Evolutionary conservation across 2,113 vertebrate species (phyloP), one percentile per base, ranked within the genome.

Genomic region (Scopus umbretta): DNA sequence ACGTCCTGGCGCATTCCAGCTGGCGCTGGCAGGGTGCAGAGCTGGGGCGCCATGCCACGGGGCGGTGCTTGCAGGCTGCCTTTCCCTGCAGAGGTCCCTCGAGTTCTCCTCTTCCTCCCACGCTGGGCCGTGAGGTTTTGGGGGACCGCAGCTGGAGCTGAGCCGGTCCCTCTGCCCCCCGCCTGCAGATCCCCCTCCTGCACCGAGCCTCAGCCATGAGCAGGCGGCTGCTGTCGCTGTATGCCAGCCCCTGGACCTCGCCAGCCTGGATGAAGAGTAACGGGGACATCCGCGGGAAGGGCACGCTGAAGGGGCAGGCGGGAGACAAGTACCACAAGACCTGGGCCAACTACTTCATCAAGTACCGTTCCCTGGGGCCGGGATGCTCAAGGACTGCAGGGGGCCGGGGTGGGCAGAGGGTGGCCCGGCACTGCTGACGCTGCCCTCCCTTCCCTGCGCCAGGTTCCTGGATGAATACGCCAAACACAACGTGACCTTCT

Each of bases 301-400:
- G 99, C 20, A 98, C 98, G 0, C 96, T 99, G 87, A 99, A 98
- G 93, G 99, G 99, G 12, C 71, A 97, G 20, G 98, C 99, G 0
- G 99, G 99, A 34, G 98, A 98, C 74, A 97, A 96, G 88, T 98
- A 99, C 94, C 98, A 99, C 95, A 98, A 98, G 97, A 98, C 98
- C 73, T 99, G 99, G 99, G 99, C 99, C 92, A 98, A 98, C 62
- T 99, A 99, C 93, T 99, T 99, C 56, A 93, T 99, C 97, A 99
- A 98, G 56, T 90, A 84, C 21, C 3, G 1, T n/a, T 40, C 27
- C 53, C 19, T 16, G 20, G 36, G 36, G 22, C 30, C 2, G 30
- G 43, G 55, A 7, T 2, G 53, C n/a, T 38, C 5, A 4, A 23
- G 56, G 79, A 2, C 29, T 3, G 8, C 0, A 1, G 26, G 18